Evolutionary conservation across 1,140 invertebrate genomes (phyloP).

Genomic region (Bombus confusus): DNA sequence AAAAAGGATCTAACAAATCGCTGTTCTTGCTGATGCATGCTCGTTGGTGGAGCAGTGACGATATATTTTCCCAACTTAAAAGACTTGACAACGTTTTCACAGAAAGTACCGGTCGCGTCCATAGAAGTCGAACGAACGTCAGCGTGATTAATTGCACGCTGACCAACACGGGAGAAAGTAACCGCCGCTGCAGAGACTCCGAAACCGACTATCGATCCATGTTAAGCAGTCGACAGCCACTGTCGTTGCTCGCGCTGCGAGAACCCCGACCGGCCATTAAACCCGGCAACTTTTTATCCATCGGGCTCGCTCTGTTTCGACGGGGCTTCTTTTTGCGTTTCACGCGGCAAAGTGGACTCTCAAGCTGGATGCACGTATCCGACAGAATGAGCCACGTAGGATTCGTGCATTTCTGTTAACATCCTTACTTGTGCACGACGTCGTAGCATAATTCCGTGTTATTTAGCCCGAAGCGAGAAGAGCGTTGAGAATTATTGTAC

Average conservation of each 20-base stretch:
- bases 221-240: slow-evolving; percentile 26
- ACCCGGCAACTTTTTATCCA: neutral
- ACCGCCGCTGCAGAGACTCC: slow-evolving; percentile 7
- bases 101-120: neutral
- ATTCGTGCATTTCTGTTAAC: neutral
- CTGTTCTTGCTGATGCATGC: neutral
- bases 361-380: neutral
- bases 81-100: slow-evolving; percentile 35
- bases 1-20: slow-evolving; percentile 3
- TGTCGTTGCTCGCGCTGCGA: slow-evolving; percentile 3
- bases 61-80: slow-evolving; percentile 33
- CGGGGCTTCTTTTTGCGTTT: neutral
- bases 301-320: neutral
- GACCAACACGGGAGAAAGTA: slow-evolving; percentile 16
- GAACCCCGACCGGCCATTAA: slow-evolving; percentile 7
- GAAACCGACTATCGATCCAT: slow-evolving; percentile 24
- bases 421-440: neutral
- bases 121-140: slow-evolving; percentile 19
- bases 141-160: slow-evolving; percentile 36
- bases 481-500: neutral
- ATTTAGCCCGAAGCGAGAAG: neutral
- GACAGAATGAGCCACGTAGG: neutral
- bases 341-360: neutral
- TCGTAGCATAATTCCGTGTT: neutral
- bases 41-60: neutral